A percentile compares a stretch with the other conserved stretches of the same genome.
phyloP scores from a whole-genome alignment of 2,888 invertebrate genomes.

The Tryphoninae sp. region DNA sequence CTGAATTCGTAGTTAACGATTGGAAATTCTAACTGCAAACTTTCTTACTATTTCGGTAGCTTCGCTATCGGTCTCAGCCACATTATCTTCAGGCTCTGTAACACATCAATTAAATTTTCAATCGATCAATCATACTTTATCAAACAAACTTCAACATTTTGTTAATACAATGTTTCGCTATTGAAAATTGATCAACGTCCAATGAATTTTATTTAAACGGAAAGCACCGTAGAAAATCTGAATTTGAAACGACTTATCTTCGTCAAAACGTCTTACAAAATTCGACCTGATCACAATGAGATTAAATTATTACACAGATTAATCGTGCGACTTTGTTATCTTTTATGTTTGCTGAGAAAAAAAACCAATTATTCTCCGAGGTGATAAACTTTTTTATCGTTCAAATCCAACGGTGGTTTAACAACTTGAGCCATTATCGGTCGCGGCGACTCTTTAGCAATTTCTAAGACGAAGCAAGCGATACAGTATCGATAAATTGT shows the following conservation, averaged over 20 bases:
- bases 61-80: conserved; percentile 28
- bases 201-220: neutral
- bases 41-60: conserved; percentile 37
- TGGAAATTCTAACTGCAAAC: neutral
- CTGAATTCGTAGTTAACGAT: conserved; percentile 4
- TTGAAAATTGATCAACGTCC: no score
- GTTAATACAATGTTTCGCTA: no score
- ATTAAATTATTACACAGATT: conserved; percentile 1
- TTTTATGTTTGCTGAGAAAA: neutral
- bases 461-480: no score
- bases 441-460: no score
- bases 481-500: no score
- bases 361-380: neutral
- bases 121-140: neutral
- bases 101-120: conserved; percentile 10
- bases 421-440: no score
- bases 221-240: neutral
- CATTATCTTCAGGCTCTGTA: conserved; percentile 28
- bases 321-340: neutral
- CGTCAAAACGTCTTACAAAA: neutral
- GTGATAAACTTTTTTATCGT: no score
- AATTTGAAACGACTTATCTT: neutral
- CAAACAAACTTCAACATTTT: no score
- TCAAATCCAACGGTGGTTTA: no score
- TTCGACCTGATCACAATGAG: neutral